phyloP scores from a whole-genome alignment of 2,888 invertebrate species.

The Drosophila infuscata region DNA sequence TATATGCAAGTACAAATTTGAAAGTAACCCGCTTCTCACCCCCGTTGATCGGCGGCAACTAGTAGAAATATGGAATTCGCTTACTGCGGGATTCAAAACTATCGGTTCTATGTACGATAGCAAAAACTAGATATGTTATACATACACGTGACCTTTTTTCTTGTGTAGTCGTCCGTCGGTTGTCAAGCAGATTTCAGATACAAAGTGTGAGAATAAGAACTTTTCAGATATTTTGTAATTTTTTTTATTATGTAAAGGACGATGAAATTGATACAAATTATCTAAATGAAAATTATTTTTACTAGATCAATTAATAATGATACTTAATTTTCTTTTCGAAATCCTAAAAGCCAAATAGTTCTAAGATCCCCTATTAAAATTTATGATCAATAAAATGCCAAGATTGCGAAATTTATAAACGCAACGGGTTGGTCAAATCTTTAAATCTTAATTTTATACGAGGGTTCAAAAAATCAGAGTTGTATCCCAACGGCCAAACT shows the following conservation, averaged over 20 bases:
- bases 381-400: neutral
- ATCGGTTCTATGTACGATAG: slow-evolving; percentile 47
- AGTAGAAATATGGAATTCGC: slow-evolving; percentile 49
- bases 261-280: neutral
- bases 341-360: neutral
- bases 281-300: neutral
- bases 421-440: neutral
- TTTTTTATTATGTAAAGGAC: slow-evolving; percentile 8
- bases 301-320: neutral
- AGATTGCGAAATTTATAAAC: neutral
- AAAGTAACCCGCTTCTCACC: slow-evolving; percentile 81
- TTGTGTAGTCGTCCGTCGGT: slow-evolving; percentile 34
- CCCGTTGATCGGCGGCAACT: slow-evolving; percentile 75
- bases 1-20: slow-evolving; percentile 79
- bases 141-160: slow-evolving; percentile 76
- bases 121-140: slow-evolving; percentile 68
- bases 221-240: slow-evolving; percentile 22
- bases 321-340: neutral
- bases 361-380: neutral
- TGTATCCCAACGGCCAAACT: neutral
- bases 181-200: slow-evolving; percentile 48
- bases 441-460: neutral
- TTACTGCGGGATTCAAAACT: slow-evolving; percentile 51
- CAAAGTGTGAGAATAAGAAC: slow-evolving; percentile 21
- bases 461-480: neutral